Base-by-base conservation (phyloP, 2,888 invertebrate genomes). In the Fragum whitleyi region DNA sequence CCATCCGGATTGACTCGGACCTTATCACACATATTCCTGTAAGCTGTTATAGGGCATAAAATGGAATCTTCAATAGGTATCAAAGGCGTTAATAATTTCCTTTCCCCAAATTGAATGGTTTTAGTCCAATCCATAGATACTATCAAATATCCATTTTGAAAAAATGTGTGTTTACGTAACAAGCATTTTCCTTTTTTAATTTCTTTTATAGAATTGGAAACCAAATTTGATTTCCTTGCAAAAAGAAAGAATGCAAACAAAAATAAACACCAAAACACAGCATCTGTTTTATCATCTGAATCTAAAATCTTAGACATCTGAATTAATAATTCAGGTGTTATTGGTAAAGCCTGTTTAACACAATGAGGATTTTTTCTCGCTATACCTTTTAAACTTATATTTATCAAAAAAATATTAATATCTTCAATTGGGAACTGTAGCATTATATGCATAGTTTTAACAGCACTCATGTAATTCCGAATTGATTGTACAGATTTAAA, bases 21-120 rank as follows among this genome's bases (percentile, higher is more conserved):
- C 7, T 53, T 53, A 39, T 53, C n/a, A n/a, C 53, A 53, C 53
- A 53, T 53, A 5, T 6, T 53, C 21, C 53, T 53, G 53, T 53
- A 53, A n/a, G 53, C 53, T 6, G n/a, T 11, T 11, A 53, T n/a
- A 53, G 53, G 53, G 19, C 53, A 53, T 11, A 53, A 19, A 11
- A 53, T 53, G 7, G 53, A 53, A 53, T n/a, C 53, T 53, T 16
- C 6, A n/a, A 53, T 53, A 19, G 53, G 53, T 11, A 53, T 6
- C 6, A 53, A 21, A n/a, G 53, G 53, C 19, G 53, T 53, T 7
- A 53, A 7, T 19, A 53, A 53, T 21, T 53, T 53, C 19, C 53
- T 53, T n/a, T 53, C 53, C 9, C 53, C 53, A 53, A 7, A 53
- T 21, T 53, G 53, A 53, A 53, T 53, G 19, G 53, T 53, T 53